Base-by-base conservation (phyloP, 2,113 vertebrate species). In the Gracilinanus agilis region DNA sequence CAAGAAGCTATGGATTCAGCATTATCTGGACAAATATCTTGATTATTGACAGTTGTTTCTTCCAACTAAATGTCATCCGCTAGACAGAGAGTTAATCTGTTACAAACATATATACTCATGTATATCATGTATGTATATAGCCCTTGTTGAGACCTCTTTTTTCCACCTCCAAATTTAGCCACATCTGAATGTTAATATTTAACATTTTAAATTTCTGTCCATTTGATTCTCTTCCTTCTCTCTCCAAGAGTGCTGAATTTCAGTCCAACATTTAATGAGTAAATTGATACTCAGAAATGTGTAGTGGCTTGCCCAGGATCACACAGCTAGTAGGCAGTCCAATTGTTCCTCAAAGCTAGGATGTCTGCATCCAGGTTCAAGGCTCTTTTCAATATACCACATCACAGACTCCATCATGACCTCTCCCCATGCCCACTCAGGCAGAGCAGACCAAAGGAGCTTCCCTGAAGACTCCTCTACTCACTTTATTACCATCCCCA, bases 1-100 rank as follows among this genome's bases (percentile, higher is more conserved):
- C 54, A 89, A 94, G 94, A n/a, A 93, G 49, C 55, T 94, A 53
- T 49, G 3, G 55, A 44, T 91, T 95, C 83, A 91, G 10, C 89
- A 91, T 91, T 44, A 93, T 29, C n/a, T 27, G 49, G 53, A 19
- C 75, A 91, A 83, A 54, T 12, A 54, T 29, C 4, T 58, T 44
- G 40, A 83, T 83, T 83, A 89, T 12, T 44, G 19, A n/a, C 93
- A 92, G 94, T 55, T 27, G 55, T 40, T 95, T 89, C 89, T 44
- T 55, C 95, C 90, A 90, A 58, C 95, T 93, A 40, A 88, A 93
- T 44, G 25, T 24, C 40, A 91, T 23, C 44, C 24, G 34, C 1
- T 61, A 92, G 75, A 93, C 34, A 88, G 55, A 91, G 75, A 90
- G 91, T 53, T 24, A n/a, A 93, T 55, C 54, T 93, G 29, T 75